Evolutionary conservation across 1,140 invertebrate species (phyloP), one percentile per base, ranked within the genome.

Genomic region (Drosophila nannoptera): DNA sequence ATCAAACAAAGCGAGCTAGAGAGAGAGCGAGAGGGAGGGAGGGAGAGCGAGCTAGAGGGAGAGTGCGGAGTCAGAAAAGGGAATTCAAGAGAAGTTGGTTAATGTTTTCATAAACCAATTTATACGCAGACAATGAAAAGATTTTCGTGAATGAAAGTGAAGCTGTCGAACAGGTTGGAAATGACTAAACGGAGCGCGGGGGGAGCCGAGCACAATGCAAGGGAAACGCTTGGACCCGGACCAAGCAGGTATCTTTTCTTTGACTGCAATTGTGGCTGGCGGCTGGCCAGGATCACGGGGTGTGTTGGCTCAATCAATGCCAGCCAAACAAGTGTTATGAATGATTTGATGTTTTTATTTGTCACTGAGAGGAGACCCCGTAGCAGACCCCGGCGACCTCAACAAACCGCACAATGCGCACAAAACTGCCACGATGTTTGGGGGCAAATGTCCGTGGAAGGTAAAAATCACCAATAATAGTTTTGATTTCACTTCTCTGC

Each of bases 261-360:
- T 56, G 54, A 45, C 14, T 45, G 54, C 40, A 31, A 16, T 56
- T 56, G 40, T 12, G 54, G 54, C 54, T 45, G 40, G 35, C 35
- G 6, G 12, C 53, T 45, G 54, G n/a, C 63, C 80, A 84, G 81
- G 76, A 84, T 76, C 77, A 81, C 53, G 77, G 76, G 73, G 76
- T 84, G 75, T 78, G 73, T 78, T 83, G 80, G 76, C 76, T 84
- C 76, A 86, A 76, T 84, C 81, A 86, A 80, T 84, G 81, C 81
- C 80, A 80, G 66, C 36, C 52, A 65, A 84, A 84, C 76, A 84
- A 84, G 80, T 84, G 81, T 80, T 80, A 73, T 84, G 80, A 84
- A 84, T 84, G 80, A 84, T 84, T 80, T 80, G 76, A 84, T 86
- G 80, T 84, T 84, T 84, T 84, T 72, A 84, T 84, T 83, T 83